phyloP scores from a whole-genome alignment of 2,888 invertebrate genomes.

The Dryobota labecula region DNA sequence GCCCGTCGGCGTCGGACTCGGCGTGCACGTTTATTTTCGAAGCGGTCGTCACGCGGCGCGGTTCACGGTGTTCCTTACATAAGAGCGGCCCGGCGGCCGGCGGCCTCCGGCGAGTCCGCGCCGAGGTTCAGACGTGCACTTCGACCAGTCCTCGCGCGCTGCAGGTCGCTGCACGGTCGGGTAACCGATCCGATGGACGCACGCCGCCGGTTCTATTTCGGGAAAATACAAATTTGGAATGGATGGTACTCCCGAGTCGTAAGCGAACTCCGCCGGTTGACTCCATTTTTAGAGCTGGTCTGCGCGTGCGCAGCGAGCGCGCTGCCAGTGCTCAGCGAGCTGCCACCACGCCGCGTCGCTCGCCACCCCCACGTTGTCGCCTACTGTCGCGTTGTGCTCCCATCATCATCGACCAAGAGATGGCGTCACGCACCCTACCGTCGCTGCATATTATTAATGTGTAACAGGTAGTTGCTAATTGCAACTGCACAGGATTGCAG shows the following conservation, averaged over 20 bases:
- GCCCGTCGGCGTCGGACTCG: constrained; percentile 81
- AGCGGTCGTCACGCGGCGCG: constrained; percentile 89
- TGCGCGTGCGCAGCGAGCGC: constrained; percentile 88
- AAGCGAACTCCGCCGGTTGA: constrained; percentile 89
- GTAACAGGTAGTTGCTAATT: constrained; percentile 65
- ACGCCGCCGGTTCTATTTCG: constrained; percentile 92
- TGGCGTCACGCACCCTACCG: constrained; percentile 73
- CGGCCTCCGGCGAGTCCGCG: constrained; percentile 72
- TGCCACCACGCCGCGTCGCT: constrained; percentile 88
- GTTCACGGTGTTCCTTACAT: constrained; percentile 86
- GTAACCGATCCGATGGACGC: constrained; percentile 90
- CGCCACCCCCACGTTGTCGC: constrained; percentile 78
- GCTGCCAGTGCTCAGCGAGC: constrained; percentile 87
- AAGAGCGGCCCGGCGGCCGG: constrained; percentile 73
- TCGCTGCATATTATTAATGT: constrained; percentile 51
- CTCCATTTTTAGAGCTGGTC: constrained; percentile 90
- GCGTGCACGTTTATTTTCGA: constrained; percentile 88
- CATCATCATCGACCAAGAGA: constrained; percentile 71
- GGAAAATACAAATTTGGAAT: constrained; percentile 96
- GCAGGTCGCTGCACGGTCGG: constrained; percentile 89
- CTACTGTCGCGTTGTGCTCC: constrained; percentile 70
- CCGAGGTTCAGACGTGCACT: constrained; percentile 74
- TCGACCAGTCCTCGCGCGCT: constrained; percentile 79
- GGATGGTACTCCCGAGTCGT: constrained; percentile 89
- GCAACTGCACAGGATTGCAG: constrained; percentile 65